Percentiles rank a stretch among this genome's conserved stretches.
Conservation (phyloP, 2,888 invertebrate species). For the Leptopilina drosophilae region DNA sequence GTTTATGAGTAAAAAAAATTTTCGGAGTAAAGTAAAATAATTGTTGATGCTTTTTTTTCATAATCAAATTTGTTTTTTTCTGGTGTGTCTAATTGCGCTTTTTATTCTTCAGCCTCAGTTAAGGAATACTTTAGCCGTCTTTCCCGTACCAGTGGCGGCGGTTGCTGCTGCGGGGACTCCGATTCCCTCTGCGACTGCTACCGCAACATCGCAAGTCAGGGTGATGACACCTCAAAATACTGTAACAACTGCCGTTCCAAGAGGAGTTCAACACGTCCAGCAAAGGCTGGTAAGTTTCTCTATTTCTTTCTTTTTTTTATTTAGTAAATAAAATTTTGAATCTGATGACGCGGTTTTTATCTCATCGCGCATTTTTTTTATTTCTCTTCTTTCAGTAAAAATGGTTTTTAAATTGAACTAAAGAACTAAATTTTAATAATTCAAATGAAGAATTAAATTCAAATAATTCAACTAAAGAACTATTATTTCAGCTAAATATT, state of each 20-base stretch:
- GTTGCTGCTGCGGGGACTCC: conserved; percentile 49
- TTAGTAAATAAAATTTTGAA: background rate
- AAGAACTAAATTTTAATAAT: no score
- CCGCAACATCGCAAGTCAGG: conserved; percentile 81
- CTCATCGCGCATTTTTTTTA: no score
- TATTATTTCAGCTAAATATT: no score
- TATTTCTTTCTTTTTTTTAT: background rate
- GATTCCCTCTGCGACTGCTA: conserved; percentile 60
- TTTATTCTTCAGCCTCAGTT: conserved; percentile 77
- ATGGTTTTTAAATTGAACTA: no score
- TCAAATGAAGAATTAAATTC: no score
- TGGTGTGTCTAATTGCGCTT: conserved; percentile 15
- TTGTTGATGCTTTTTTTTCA: no score
- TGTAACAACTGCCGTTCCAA: conserved; percentile 76
- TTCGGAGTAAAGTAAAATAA: no score
- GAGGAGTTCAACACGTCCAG: conserved; percentile 79
- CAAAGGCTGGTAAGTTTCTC: conserved; percentile 78
- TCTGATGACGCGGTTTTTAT: no score
- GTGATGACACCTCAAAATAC: conserved; percentile 79
- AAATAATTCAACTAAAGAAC: no score
- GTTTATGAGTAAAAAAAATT: no score
- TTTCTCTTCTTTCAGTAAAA: no score
- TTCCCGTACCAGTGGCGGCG: conserved; percentile 60
- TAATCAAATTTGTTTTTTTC: background rate
- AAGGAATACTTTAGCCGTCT: conserved; percentile 77